Conservation (phyloP, 2,113 vertebrate species). For the Melanerpes formicivorus region DNA sequence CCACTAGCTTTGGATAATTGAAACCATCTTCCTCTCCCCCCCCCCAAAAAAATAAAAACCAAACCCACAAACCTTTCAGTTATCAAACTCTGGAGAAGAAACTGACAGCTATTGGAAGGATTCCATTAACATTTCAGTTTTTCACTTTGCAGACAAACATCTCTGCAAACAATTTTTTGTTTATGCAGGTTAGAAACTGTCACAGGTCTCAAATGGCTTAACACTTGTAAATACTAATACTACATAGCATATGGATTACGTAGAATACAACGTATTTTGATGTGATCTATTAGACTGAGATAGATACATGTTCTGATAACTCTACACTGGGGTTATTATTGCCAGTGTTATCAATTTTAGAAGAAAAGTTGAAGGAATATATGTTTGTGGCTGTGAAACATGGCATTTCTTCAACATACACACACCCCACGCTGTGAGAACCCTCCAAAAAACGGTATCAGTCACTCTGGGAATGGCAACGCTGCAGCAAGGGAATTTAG, state of each 20-base stretch:
- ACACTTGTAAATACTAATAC: background rate
- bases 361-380: background rate
- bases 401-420: background rate
- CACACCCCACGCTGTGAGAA: background rate
- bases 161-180: slow-evolving; percentile 21
- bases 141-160: slow-evolving; percentile 16
- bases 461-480: background rate
- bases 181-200: background rate
- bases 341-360: background rate
- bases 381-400: background rate
- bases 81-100: slow-evolving; percentile 55
- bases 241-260: background rate
- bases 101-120: slow-evolving; percentile 55
- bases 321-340: background rate
- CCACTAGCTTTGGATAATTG: slow-evolving; percentile 75
- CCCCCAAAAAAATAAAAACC: slow-evolving; percentile 30
- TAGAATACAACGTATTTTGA: background rate
- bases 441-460: background rate
- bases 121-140: slow-evolving; percentile 28
- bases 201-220: background rate
- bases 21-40: slow-evolving; percentile 69
- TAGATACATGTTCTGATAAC: background rate
- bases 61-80: slow-evolving; percentile 54
- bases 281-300: slow-evolving; percentile 9
- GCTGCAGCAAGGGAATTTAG: slow-evolving; percentile 11